Evolutionary conservation across 2,797 vertebrate species (phyloP), one percentile per base, ranked within the genome.

Genomic region (Megaceryle alcyon): DNA sequence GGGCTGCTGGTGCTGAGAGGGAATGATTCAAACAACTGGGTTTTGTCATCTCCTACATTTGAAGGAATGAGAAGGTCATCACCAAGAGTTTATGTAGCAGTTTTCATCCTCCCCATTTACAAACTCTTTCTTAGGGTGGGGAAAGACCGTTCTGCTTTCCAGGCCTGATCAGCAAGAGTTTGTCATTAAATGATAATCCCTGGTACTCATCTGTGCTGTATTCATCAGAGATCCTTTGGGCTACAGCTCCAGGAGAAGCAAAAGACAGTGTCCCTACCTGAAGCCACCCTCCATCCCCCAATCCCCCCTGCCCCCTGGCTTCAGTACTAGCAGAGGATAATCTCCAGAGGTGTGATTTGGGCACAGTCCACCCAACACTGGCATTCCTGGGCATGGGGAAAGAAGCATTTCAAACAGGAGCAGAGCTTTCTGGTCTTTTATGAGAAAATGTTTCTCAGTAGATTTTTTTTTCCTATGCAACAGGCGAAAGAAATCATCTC

Each of bases 1-100:
- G 20, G 29, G 56, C 49, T 68, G 65, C 15, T 0, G 1, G 28
- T 1, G 1, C 41, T 19, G 15, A 11, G n/a, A 39, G 26, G 28
- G 68, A 41, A n/a, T 10, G 21, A 28, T 10, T 31, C 10, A 16
- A 19, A 21, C 29, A 49, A 14, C 6, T 14, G 21, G 12, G 49
- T n/a, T 91, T 61, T 28, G 31, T 26, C 28, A 56, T 20, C 21
- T 59, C 25, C 39, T 33, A 9, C 10, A 1, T 49, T n/a, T 49
- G 26, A 87, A 66, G 37, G 49, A 69, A 79, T 51, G 46, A 72
- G 35, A 21, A 56, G 10, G 17, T 7, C 31, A 15, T 46, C 39
- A 33, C 14, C 14, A 2, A 5, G 12, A 22, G 22, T 46, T 77
- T 39, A 23, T 8, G 8, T 9, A 46, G 35, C 1, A 5, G 29